Base-by-base conservation (phyloP, 2,888 invertebrate species). In the Leistus spinibarbis region DNA sequence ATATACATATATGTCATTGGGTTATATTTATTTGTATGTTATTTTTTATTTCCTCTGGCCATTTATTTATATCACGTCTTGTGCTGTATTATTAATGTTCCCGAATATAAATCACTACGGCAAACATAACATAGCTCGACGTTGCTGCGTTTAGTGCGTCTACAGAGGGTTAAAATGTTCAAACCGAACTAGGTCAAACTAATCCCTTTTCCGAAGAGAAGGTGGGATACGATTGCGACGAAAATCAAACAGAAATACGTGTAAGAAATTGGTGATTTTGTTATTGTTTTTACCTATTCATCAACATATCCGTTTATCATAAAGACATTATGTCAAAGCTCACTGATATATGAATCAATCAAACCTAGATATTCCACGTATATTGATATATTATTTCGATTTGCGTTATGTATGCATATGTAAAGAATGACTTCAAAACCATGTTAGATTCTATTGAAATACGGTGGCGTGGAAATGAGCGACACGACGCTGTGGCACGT, bases 1-100 rank as follows among this genome's bases (percentile, higher is more conserved):
- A n/a, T n/a, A n/a, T n/a, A n/a, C n/a, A n/a, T n/a, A n/a, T n/a
- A n/a, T n/a, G n/a, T n/a, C n/a, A n/a, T n/a, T n/a, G n/a, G n/a
- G n/a, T n/a, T n/a, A n/a, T n/a, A 40, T 40, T 10, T 40, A 40
- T 7, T 7, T 1, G 40, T 40, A 40, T 40, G 40, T n/a, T n/a
- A 40, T 7, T 40, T 40, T 13, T 56, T 56, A 65, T 20, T 24
- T 64, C n/a, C 57, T 64, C 40, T 66, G 54, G 19, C 65, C 72
- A 72, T 72, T 72, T 72, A 72, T 72, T 66, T 72, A 65, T 66
- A 72, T 72, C 72, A 72, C 72, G 66, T 72, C 72, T 66, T 20
- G 66, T 66, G 54, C 40, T 65, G 27, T 57, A 72, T 72, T 72
- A 72, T 72, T 56, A 72, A 72, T 72, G 72, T 72, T 72, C 56